These are phyloP conservation scores for Sapayoa aenigma DNA, from an alignment of 2,113 vertebrate species.

Conservation along the genomic window DNA sequence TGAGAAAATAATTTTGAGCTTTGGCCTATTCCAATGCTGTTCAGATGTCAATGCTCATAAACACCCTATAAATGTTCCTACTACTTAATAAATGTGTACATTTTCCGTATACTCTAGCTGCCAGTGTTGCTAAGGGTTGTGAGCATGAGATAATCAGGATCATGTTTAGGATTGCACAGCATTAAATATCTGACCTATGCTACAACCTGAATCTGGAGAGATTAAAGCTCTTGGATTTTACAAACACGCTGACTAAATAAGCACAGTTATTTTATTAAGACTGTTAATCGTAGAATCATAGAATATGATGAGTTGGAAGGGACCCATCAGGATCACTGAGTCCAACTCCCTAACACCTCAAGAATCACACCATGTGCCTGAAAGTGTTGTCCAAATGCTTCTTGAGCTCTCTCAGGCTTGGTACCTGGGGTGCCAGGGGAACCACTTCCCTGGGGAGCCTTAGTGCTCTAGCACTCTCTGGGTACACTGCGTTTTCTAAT, in stretches of 20 bases:
- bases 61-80: neutral
- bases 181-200: neutral
- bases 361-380: neutral
- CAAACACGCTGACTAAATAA: neutral
- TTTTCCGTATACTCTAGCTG: neutral
- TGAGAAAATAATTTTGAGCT: neutral
- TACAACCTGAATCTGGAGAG: neutral
- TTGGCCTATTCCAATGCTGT: neutral
- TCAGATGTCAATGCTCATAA: neutral
- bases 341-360: neutral
- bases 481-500: neutral
- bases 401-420: neutral
- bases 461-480: neutral
- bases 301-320: neutral
- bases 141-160: neutral
- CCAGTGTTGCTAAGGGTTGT: neutral
- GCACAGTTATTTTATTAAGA: neutral
- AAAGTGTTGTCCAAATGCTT: neutral
- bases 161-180: neutral
- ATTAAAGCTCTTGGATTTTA: neutral
- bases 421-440: too few species aligned
- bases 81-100: neutral
- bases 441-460: neutral
- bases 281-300: neutral
- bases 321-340: fast-evolving